Evolutionary conservation across 64 coral and sea anemone species (phyloP).

Genomic region (Montipora foliosa): DNA sequence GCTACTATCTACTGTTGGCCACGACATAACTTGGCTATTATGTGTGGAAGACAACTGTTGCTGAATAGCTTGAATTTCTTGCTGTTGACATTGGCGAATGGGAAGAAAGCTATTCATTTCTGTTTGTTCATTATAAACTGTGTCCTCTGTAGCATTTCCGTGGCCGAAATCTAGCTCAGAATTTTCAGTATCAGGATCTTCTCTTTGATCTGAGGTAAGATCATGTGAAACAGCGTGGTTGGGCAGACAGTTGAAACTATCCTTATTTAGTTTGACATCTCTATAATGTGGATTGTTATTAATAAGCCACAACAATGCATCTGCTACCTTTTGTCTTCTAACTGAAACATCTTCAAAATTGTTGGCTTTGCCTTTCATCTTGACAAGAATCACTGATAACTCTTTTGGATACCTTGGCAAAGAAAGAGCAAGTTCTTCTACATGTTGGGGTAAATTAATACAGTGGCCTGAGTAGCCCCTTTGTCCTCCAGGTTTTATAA

Average conservation of each 20-base stretch:
- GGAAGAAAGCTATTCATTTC: conserved; percentile 58
- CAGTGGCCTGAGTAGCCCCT: too few species aligned
- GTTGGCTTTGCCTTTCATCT: conserved; percentile 21
- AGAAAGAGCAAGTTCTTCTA: conserved; percentile 11
- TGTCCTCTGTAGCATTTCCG: conserved; percentile 16
- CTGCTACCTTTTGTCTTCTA: conserved; percentile 31
- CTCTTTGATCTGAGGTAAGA: conserved; percentile 32
- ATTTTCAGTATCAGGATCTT: background rate
- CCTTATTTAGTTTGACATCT: conserved; percentile 23
- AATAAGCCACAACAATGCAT: conserved; percentile 55
- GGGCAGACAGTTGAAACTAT: conserved; percentile 46
- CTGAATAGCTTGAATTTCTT: conserved; percentile 45
- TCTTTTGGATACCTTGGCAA: conserved; percentile 53
- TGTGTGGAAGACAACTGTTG: conserved; percentile 1
- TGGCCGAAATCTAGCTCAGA: too few species aligned
- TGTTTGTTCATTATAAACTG: conserved; percentile 28
- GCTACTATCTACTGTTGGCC: too few species aligned
- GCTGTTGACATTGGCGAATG: conserved; percentile 22
- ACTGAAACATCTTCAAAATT: conserved; percentile 4
- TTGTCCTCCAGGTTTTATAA: too few species aligned
- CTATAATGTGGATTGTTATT: conserved; percentile 58
- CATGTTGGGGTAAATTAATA: conserved; percentile 30
- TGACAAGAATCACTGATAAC: conserved; percentile 52
- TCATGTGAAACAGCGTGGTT: conserved; percentile 33
- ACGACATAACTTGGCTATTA: background rate